Evolutionary conservation across 2,113 vertebrate species (phyloP), one percentile per base, ranked within the genome.

Genomic region (Chamaetylas fuelleborni): DNA sequence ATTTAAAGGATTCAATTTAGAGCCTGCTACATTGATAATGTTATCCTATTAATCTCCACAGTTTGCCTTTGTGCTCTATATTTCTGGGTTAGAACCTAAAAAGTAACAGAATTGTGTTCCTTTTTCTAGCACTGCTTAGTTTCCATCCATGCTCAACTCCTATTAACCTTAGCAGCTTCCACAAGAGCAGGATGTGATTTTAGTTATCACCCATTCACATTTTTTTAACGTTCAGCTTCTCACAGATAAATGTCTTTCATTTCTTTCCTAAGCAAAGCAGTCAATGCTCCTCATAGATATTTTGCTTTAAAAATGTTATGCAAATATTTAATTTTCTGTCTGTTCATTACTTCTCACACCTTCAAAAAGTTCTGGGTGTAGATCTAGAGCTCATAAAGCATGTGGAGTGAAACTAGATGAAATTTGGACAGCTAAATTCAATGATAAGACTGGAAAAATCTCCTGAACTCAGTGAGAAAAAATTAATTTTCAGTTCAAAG

Each of bases 1-100:
- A 82, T 61, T 94, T 92, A 76, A 85, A 91, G 43, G 48, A 87
- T 71, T 89, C 73, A 20, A 36, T 89, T 90, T 78, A 60, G 28
- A 82, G 61, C 36, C 45, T 56, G 61, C 53, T 65, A 15, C 61
- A 72, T 5, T 33, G 42, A 47, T 62, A 83, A 23, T 17, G 14
- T 14, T 48, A 65, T 90, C 65, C 22, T 54, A 31, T 71, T 61
- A 51, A 92, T 88, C 80, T 80, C 69, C 67, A 62, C 1, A 31
- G 47, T 81, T 88, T 90, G 78, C 25, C 61, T 91, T 81, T 86
- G 51, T 48, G 56, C 48, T 62, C 20, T 33, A 0, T 28, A 56
- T 53, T 91, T 88, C 40, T 85, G 34, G n/a, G 51, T 73, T 89
- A 81, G 62, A 43, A 54, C 31, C 19, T 73, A 12, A 74, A 91